These are phyloP conservation scores for Dallia pectoralis DNA, from an alignment of 2,797 vertebrate genomes.

Conservation along the genomic window DNA sequence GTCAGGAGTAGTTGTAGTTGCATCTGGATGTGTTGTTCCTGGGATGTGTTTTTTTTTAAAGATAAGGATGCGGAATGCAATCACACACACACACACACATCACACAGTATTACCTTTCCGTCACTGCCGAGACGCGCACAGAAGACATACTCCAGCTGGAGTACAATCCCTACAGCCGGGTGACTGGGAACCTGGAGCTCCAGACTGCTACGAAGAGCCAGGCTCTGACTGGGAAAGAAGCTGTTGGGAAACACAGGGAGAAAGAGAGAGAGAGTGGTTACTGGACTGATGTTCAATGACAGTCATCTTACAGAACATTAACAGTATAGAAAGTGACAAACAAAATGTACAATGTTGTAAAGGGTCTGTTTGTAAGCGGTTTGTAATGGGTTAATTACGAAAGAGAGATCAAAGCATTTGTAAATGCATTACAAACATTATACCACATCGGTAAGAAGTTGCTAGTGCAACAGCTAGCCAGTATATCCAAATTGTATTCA, in stretches of 20 bases:
- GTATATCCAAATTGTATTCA: too few species aligned
- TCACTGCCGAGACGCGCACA: constrained; percentile 64
- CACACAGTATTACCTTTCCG: constrained; percentile 73
- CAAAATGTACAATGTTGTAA: background rate
- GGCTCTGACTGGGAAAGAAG: constrained; percentile 41
- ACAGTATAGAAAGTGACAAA: background rate
- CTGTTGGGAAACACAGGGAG: constrained; percentile 47
- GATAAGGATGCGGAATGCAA: background rate
- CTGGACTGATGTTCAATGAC: background rate
- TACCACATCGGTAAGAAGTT: too few species aligned
- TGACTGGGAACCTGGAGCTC: constrained; percentile 83
- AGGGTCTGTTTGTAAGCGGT: too few species aligned
- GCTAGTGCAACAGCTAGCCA: too few species aligned
- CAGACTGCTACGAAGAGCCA: constrained; percentile 84
- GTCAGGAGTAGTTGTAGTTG: background rate
- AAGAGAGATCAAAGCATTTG: too few species aligned
- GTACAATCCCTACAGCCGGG: constrained; percentile 74
- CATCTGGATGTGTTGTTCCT: background rate
- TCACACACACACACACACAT: background rate
- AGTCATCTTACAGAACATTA: background rate
- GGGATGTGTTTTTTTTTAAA: background rate
- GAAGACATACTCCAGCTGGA: constrained; percentile 91
- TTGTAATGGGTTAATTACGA: too few species aligned
- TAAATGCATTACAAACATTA: too few species aligned
- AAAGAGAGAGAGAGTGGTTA: background rate